Conservation (phyloP, 2,113 vertebrate species). For the Octodon degus region DNA sequence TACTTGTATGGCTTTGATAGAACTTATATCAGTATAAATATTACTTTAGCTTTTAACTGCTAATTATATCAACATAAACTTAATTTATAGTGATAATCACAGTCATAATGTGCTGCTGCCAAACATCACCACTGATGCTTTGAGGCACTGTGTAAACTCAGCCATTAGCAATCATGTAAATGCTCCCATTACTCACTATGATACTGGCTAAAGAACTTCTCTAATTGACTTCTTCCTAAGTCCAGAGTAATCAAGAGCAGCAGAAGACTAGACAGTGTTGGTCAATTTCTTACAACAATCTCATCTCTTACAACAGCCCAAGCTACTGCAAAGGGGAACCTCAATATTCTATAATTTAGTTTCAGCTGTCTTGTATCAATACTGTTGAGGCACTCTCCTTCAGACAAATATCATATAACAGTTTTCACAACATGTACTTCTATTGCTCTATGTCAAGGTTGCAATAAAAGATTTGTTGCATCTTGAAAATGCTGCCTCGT, state of each 20-base stretch:
- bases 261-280: background rate
- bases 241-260: slow-evolving; percentile 50
- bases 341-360: slow-evolving; percentile 8
- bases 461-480: background rate
- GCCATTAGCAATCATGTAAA: slow-evolving; percentile 85
- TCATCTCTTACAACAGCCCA: background rate
- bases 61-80: slow-evolving; percentile 89
- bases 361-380: background rate
- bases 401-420: slow-evolving; percentile 31
- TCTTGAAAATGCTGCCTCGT: background rate
- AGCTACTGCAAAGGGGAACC: background rate
- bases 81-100: slow-evolving; percentile 88
- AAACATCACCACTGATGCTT: slow-evolving; percentile 79
- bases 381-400: background rate
- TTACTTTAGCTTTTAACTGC: slow-evolving; percentile 85
- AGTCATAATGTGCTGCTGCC: slow-evolving; percentile 82
- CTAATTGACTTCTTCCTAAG: slow-evolving; percentile 84
- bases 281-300: background rate
- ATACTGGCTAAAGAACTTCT: slow-evolving; percentile 85
- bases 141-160: slow-evolving; percentile 84
- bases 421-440: background rate
- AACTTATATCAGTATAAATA: slow-evolving; percentile 86
- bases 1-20: slow-evolving; percentile 76
- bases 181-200: slow-evolving; percentile 81
- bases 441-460: background rate